Percentiles rank a stretch among this genome's conserved stretches.
Conservation (phyloP, 2,113 vertebrate genomes). For the Lamprotornis superbus region DNA sequence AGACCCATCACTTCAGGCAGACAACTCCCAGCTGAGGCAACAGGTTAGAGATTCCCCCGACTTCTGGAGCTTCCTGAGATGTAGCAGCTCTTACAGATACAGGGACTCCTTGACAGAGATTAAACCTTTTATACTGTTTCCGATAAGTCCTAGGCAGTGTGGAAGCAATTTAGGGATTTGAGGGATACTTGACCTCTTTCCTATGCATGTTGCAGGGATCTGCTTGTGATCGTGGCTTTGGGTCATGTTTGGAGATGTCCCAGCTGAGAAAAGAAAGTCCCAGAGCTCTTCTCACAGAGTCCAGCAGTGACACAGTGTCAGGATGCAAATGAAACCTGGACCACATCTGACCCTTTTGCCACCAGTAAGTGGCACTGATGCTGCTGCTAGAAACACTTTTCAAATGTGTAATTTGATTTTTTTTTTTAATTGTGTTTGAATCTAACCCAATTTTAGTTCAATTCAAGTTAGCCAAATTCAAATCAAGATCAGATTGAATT, state of each 20-base stretch:
- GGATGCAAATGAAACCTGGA: neutral
- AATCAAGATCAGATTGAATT: neutral
- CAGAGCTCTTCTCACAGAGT: neutral
- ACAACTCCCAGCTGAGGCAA: neutral
- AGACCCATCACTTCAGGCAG: constrained; percentile 13
- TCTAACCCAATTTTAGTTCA: neutral
- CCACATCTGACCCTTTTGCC: neutral
- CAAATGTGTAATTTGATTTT: neutral
- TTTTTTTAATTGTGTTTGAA: neutral
- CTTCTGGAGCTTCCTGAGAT: neutral
- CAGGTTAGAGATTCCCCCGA: neutral
- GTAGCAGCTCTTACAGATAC: neutral
- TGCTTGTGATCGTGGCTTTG: neutral
- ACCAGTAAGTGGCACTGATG: neutral
- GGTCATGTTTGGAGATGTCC: neutral
- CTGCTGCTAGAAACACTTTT: neutral
- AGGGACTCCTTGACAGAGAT: neutral
- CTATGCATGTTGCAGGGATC: neutral
- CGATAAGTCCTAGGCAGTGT: neutral
- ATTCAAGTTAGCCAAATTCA: neutral
- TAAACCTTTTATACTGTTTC: neutral
- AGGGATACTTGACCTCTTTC: neutral
- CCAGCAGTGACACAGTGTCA: neutral
- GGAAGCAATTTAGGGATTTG: neutral
- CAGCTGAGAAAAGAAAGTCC: neutral